A percentile compares a stretch with the other conserved stretches of the same genome.
These are phyloP conservation scores for Orchestes rusci DNA, from an alignment of 2,888 invertebrate genomes.

Conservation along the genomic window DNA sequence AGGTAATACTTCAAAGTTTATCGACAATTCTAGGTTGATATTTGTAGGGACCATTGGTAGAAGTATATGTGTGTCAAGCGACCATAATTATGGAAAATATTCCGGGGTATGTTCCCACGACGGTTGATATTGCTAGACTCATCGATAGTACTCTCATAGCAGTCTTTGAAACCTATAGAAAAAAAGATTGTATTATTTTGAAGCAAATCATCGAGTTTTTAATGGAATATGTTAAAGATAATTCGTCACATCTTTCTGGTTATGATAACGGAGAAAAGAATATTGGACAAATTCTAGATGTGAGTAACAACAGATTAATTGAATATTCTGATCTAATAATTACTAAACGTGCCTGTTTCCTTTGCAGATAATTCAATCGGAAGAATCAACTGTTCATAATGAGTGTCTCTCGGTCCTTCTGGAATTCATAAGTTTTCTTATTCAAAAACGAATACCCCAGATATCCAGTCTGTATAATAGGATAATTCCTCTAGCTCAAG, in stretches of 20 bases:
- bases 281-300: conserved; percentile 40
- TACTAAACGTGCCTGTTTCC: no score
- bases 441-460: conserved; percentile 42
- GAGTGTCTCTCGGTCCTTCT: conserved; percentile 47
- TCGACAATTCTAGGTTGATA: no score
- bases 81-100: conserved; percentile 49
- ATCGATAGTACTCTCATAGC: conserved; percentile 47
- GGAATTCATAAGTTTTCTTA: conserved; percentile 46
- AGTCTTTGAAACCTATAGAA: conserved; percentile 44
- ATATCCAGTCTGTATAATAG: conserved; percentile 41
- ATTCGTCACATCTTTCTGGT: conserved; percentile 26
- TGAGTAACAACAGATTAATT: no score
- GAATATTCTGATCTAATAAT: no score
- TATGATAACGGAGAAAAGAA: conserved; percentile 39
- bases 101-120: conserved; percentile 46
- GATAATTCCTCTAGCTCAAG: conserved; percentile 43
- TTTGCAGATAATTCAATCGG: conserved; percentile 34
- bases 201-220: conserved; percentile 51
- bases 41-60: conserved; percentile 41
- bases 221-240: conserved; percentile 42
- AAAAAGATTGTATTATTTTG: conserved; percentile 44
- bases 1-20: no score
- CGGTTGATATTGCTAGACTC: conserved; percentile 45
- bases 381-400: conserved; percentile 18
- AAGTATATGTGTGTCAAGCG: conserved; percentile 50